phyloP scores from a whole-genome alignment of 1,140 invertebrate genomes.

The Drosophila pruinosa region DNA sequence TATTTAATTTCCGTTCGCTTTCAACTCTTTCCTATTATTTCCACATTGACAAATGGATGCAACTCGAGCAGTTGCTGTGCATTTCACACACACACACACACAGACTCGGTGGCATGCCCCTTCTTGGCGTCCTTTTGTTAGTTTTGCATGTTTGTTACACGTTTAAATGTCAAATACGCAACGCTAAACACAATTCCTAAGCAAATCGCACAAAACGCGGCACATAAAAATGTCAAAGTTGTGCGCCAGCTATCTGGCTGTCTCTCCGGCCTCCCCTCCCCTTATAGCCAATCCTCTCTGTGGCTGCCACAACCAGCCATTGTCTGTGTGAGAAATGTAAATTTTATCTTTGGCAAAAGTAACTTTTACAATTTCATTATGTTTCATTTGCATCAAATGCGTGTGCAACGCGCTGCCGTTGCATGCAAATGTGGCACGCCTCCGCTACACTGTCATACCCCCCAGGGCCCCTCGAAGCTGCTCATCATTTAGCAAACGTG shows the following conservation, averaged over 20 bases:
- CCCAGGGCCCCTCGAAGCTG: background rate
- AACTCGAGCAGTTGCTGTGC: constrained; percentile 51
- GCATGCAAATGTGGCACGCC: constrained; percentile 60
- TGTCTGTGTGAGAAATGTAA: constrained; percentile 70
- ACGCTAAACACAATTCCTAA: constrained; percentile 74
- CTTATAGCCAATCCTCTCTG: background rate
- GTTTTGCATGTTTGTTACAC: constrained; percentile 70
- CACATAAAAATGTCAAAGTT: constrained; percentile 78
- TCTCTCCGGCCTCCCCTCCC: background rate
- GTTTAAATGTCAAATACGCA: constrained; percentile 78
- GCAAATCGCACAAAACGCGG: constrained; percentile 69
- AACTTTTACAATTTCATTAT: constrained; percentile 81
- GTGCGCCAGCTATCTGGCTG: constrained; percentile 18
- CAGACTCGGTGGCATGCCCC: constrained; percentile 20
- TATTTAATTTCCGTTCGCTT: background rate
- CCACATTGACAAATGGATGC: constrained; percentile 47
- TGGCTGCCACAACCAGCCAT: constrained; percentile 16
- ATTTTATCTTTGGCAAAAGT: constrained; percentile 71
- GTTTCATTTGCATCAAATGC: constrained; percentile 74
- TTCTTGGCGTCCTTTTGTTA: constrained; percentile 2
- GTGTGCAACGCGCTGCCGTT: constrained; percentile 32
- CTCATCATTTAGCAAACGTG: constrained; percentile 21
- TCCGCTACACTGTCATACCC: background rate
- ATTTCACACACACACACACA: constrained; percentile 45
- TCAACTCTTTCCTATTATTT: constrained; percentile 4